Percentiles rank a stretch among this genome's conserved stretches.
Conservation (phyloP, 2,113 vertebrate genomes). For the Melanocharis versteri region DNA sequence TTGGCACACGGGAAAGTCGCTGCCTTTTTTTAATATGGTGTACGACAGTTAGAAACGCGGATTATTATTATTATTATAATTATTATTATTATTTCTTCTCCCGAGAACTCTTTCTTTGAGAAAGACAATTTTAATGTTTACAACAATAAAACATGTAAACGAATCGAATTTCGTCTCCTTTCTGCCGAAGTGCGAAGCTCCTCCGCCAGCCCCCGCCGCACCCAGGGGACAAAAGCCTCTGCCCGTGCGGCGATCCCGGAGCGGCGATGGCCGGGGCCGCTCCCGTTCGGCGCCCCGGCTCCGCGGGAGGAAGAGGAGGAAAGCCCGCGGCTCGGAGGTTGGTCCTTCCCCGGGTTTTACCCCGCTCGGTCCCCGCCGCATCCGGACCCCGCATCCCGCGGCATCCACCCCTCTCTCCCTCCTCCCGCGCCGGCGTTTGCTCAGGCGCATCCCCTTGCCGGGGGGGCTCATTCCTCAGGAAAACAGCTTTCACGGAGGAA, state of each 20-base stretch:
- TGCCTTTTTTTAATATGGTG: constrained; percentile 82
- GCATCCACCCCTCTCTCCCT: not conserved
- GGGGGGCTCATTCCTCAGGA: not conserved
- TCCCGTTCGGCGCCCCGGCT: not conserved
- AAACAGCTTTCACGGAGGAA: accelerated
- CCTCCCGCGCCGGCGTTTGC: not conserved
- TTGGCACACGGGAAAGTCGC: constrained; percentile 75
- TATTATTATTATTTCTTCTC: constrained; percentile 67
- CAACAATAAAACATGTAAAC: constrained; percentile 91
- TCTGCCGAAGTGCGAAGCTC: constrained; percentile 33
- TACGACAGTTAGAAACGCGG: constrained; percentile 77
- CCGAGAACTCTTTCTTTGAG: constrained; percentile 88
- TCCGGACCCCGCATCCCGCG: not conserved
- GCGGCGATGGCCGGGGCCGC: not conserved
- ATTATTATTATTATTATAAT: constrained; percentile 73
- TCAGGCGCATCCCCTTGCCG: not conserved
- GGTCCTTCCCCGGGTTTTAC: not conserved
- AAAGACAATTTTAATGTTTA: constrained; percentile 98
- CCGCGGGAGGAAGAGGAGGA: not conserved
- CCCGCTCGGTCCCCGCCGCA: not conserved
- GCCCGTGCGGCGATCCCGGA: not conserved
- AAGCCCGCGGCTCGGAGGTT: not conserved
- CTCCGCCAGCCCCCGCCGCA: not conserved
- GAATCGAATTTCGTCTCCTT: constrained; percentile 73
- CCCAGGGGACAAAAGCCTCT: constrained; percentile 2